Conservation (phyloP, 2,113 vertebrate genomes). For the Megalops atlanticus region DNA sequence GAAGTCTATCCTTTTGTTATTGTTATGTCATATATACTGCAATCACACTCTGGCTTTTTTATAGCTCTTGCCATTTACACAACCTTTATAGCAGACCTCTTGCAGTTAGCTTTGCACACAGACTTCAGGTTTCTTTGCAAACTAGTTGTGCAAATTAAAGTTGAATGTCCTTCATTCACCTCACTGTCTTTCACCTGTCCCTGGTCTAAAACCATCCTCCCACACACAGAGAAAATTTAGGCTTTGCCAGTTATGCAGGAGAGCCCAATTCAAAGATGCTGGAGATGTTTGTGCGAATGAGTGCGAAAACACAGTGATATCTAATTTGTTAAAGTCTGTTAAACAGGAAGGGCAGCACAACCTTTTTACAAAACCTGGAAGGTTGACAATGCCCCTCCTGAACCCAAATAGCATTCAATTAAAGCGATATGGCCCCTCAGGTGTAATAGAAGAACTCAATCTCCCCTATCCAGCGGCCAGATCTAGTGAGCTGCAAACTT, state of each 20-base stretch:
- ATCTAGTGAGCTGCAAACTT: background rate
- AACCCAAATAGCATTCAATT: background rate
- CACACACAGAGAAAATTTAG: background rate
- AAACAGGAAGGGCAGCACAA: background rate
- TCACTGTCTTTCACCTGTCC: background rate
- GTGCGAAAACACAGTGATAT: too few species aligned
- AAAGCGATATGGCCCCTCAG: background rate
- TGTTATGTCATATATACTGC: background rate
- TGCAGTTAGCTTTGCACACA: background rate
- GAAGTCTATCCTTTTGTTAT: too few species aligned
- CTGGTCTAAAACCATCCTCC: background rate
- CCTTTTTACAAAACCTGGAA: background rate
- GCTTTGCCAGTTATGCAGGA: background rate
- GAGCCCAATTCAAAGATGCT: background rate
- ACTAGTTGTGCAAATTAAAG: background rate
- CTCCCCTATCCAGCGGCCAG: background rate
- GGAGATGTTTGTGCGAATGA: too few species aligned
- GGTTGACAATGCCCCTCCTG: background rate
- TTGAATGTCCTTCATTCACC: background rate
- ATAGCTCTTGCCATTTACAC: background rate
- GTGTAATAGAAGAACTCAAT: background rate
- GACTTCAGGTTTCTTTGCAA: background rate
- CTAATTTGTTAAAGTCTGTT: background rate
- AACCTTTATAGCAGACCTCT: background rate
- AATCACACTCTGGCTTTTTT: background rate